A percentile compares a stretch with the other conserved stretches of the same genome.
Conservation (phyloP, 1,140 invertebrate genomes). For the Stegodyphus dumicola region DNA sequence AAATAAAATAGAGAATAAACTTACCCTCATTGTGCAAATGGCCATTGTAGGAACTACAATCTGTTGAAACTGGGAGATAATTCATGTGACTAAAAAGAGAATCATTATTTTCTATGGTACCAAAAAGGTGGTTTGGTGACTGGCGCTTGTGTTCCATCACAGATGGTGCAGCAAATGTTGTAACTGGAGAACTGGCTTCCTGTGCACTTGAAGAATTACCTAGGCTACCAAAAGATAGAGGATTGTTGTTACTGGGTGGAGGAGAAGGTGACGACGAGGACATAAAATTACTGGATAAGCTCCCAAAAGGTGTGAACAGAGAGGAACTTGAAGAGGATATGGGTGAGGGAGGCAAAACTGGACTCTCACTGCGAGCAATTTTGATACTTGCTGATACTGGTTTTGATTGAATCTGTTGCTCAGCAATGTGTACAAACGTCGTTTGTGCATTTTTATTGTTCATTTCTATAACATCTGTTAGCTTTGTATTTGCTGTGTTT, state of each 20-base stretch:
- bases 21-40: constrained; percentile 41
- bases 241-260: constrained; percentile 39
- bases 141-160: constrained; percentile 17
- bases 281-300: constrained; percentile 53
- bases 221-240: constrained; percentile 9
- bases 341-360: constrained; percentile 40
- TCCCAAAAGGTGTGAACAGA: constrained; percentile 53
- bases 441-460: constrained; percentile 48
- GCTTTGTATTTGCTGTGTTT: not conserved
- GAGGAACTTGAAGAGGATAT: constrained; percentile 53
- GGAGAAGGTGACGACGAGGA: constrained; percentile 40
- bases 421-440: constrained; percentile 41
- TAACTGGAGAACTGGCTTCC: constrained; percentile 22
- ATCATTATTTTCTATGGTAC: constrained; percentile 18
- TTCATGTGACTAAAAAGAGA: constrained; percentile 53
- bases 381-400: constrained; percentile 52
- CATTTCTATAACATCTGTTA: constrained; percentile 11
- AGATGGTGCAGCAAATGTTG: constrained; percentile 13
- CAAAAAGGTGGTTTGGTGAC: constrained; percentile 34
- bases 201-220: constrained; percentile 9
- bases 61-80: constrained; percentile 8
- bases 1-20: not conserved
- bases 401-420: constrained; percentile 27
- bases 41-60: constrained; percentile 38
- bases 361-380: constrained; percentile 49